Percentiles rank a stretch among this genome's conserved stretches.
phyloP scores from a whole-genome alignment of 2,888 invertebrate species.

The Colostygia pectinataria region DNA sequence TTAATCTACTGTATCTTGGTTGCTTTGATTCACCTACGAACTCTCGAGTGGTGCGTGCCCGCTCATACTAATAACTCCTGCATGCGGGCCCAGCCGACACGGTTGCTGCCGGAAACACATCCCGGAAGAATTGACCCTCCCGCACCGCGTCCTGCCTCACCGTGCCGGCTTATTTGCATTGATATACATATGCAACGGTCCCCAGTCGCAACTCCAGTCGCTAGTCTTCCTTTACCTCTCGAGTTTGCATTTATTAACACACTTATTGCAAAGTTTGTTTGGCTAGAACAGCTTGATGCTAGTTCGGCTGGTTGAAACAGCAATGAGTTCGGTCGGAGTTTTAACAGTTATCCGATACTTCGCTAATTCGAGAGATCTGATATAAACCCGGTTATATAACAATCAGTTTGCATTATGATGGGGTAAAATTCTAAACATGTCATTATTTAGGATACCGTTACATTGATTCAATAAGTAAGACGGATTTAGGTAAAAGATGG shows the following conservation, averaged over 20 bases:
- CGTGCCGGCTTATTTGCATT: constrained; percentile 64
- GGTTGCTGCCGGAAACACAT: constrained; percentile 73
- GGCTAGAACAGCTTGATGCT: constrained; percentile 19
- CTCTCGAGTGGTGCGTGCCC: constrained; percentile 47
- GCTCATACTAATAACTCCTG: constrained; percentile 57
- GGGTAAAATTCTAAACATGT: not conserved
- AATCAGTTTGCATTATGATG: not conserved
- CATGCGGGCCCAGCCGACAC: constrained; percentile 27
- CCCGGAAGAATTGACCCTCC: constrained; percentile 76
- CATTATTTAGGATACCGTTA: not conserved
- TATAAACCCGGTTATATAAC: not conserved
- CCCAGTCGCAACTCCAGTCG: constrained; percentile 21
- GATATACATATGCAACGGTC: constrained; percentile 51
- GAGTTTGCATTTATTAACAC: constrained; percentile 33
- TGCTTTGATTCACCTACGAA: constrained; percentile 21
- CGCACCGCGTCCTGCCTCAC: constrained; percentile 50
- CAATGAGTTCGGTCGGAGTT: constrained; percentile 6
- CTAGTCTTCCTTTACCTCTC: constrained; percentile 31
- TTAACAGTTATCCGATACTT: constrained; percentile 15
- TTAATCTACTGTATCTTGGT: too few species aligned
- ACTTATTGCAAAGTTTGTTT: constrained; percentile 34
- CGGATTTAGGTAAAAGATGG: constrained; percentile 14
- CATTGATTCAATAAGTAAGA: constrained; percentile 16
- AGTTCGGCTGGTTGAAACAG: constrained; percentile 11
- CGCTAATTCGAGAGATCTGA: constrained; percentile 5